Conservation (phyloP, 2,113 vertebrate genomes). For the Pica pica region DNA sequence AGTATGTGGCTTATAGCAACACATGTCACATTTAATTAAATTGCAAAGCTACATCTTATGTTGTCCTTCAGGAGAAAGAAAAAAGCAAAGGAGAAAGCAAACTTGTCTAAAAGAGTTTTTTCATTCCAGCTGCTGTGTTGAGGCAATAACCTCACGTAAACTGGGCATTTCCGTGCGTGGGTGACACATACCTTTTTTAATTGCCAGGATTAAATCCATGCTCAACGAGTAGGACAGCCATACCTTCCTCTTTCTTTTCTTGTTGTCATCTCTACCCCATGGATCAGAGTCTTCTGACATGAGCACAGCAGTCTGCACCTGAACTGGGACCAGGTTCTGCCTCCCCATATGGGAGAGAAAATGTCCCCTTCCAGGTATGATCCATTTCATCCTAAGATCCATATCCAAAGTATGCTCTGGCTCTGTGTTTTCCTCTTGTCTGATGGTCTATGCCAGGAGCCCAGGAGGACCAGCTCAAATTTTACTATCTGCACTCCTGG, state of each 20-base stretch:
- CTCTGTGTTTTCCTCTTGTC: neutral
- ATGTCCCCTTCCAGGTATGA: neutral
- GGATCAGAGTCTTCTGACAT: neutral
- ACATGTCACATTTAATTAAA: constrained; percentile 53
- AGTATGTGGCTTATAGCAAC: constrained; percentile 51
- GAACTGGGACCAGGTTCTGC: neutral
- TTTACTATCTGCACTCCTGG: neutral
- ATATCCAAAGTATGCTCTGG: neutral
- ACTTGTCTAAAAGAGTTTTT: constrained; percentile 27
- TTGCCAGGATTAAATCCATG: neutral
- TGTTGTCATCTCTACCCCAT: neutral
- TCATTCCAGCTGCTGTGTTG: neutral
- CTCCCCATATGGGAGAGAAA: neutral
- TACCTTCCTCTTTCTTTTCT: neutral
- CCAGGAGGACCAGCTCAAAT: neutral
- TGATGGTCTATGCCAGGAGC: neutral
- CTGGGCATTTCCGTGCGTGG: fast-evolving
- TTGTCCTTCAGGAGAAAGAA: constrained; percentile 51
- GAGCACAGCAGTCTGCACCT: neutral
- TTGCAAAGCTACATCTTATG: constrained; percentile 3
- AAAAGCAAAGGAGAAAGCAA: neutral
- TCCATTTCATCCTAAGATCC: neutral
- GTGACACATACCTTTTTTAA: neutral
- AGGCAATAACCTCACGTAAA: neutral
- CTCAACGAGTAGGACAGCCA: neutral